phyloP scores from a whole-genome alignment of 2,113 vertebrate genomes.

The Chascanopsetta lugubris region DNA sequence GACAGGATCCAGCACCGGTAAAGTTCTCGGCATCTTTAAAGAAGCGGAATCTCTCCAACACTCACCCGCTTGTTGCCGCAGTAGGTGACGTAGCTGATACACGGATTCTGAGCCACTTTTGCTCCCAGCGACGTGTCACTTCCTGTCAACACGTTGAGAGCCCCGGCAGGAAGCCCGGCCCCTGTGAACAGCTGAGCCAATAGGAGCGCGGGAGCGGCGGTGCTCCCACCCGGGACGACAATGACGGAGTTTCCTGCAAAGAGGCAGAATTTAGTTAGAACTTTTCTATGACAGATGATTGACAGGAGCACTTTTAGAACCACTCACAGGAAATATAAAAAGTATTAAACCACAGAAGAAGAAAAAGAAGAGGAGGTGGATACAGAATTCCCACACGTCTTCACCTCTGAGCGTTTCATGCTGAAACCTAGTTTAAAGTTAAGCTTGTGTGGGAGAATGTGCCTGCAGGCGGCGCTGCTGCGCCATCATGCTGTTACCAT shows the following conservation, averaged over 20 bases:
- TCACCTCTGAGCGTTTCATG: no score
- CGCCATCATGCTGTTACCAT: no score
- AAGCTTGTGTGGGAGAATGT: no score
- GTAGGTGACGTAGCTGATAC: slow-evolving; percentile 69
- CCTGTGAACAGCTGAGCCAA: slow-evolving; percentile 75
- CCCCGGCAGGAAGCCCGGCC: slow-evolving; percentile 78
- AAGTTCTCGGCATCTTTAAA: no score
- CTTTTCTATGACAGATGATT: no score
- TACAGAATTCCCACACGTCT: no score
- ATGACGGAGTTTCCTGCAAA: slow-evolving; percentile 79
- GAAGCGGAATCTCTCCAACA: neutral
- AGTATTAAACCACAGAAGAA: no score
- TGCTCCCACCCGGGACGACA: slow-evolving; percentile 64
- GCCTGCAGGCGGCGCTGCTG: no score
- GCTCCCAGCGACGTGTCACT: slow-evolving; percentile 56
- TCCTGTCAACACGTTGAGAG: slow-evolving; percentile 77
- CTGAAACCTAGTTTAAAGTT: no score
- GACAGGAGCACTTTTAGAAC: no score
- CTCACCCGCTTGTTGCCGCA: slow-evolving; percentile 76
- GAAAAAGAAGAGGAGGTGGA: no score
- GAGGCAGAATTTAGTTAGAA: neutral
- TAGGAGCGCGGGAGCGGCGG: slow-evolving; percentile 68
- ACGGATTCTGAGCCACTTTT: slow-evolving; percentile 62
- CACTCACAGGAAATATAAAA: no score
- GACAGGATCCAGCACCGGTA: neutral